Percentiles rank a stretch among this genome's conserved stretches.
These are phyloP conservation scores for Anoplius nigerrimus DNA, from an alignment of 2,888 invertebrate genomes.

Conservation along the genomic window DNA sequence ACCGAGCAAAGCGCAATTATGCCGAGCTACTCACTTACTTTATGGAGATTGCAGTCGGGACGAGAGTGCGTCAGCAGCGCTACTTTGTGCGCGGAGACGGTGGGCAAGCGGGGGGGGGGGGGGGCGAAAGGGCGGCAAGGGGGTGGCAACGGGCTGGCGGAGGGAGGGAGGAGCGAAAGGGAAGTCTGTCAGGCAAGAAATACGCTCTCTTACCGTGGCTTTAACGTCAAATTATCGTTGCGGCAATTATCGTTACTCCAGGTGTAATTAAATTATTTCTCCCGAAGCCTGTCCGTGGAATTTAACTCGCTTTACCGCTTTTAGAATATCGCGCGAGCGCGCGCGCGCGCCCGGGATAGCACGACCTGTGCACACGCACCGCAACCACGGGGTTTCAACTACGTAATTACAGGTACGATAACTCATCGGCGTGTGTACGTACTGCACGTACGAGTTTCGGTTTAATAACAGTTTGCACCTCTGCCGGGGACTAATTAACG, in stretches of 20 bases:
- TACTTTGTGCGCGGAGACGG: no score
- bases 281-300: slow-evolving; percentile 14
- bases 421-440: slow-evolving; percentile 38
- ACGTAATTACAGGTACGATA: slow-evolving; percentile 54
- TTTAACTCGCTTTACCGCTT: slow-evolving; percentile 47
- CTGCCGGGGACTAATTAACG: slow-evolving; percentile 50
- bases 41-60: no score
- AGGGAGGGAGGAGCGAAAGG: no score
- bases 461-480: slow-evolving; percentile 57
- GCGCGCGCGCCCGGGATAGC: slow-evolving; percentile 20
- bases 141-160: no score
- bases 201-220: background rate
- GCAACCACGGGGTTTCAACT: slow-evolving; percentile 40
- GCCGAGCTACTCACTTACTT: no score
- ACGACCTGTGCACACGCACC: slow-evolving; percentile 27
- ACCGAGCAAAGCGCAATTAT: no score
- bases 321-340: slow-evolving; percentile 44
- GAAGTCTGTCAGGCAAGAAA: no score
- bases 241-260: slow-evolving; percentile 36
- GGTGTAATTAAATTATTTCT: slow-evolving; percentile 55
- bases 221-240: slow-evolving; percentile 10
- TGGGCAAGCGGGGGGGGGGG: no score
- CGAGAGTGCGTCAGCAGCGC: no score
- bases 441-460: slow-evolving; percentile 24
- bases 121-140: no score